Percentiles rank a stretch among this genome's conserved stretches.
Evolutionary conservation across 2,113 vertebrate species (phyloP).

Genomic region (Dicrurus megarhynchus): DNA sequence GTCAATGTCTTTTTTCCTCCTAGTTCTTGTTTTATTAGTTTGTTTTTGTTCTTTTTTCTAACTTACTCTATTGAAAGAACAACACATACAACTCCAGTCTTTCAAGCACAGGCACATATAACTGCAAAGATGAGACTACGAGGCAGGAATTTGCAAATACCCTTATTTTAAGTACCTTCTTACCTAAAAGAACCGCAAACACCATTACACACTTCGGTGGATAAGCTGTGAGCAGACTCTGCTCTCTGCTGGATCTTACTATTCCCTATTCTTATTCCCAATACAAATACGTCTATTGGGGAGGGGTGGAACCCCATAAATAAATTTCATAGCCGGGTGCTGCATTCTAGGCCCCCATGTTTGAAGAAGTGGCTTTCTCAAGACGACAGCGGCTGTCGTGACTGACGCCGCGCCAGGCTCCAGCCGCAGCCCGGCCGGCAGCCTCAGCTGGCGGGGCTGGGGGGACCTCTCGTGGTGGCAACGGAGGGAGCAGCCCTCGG

Average conservation of each 20-base stretch:
- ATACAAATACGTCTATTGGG: no score
- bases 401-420: rapidly evolving
- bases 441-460: not conserved
- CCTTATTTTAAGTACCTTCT: not conserved
- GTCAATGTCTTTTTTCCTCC: not conserved
- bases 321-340: no score
- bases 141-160: not conserved
- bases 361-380: rapidly evolving
- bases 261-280: not conserved
- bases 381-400: rapidly evolving
- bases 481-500: rapidly evolving
- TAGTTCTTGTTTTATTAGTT: not conserved
- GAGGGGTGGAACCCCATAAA: rapidly evolving
- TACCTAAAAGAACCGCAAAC: not conserved
- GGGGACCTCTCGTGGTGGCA: conserved; percentile 49
- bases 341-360: not conserved
- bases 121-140: not conserved
- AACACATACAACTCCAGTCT: not conserved
- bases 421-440: not conserved
- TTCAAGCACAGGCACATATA: not conserved
- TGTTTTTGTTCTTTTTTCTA: not conserved
- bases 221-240: not conserved
- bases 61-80: not conserved
- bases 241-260: not conserved
- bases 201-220: rapidly evolving